Evolutionary conservation across 2,797 vertebrate genomes (phyloP).

Genomic region (Meriones psammophilus): DNA sequence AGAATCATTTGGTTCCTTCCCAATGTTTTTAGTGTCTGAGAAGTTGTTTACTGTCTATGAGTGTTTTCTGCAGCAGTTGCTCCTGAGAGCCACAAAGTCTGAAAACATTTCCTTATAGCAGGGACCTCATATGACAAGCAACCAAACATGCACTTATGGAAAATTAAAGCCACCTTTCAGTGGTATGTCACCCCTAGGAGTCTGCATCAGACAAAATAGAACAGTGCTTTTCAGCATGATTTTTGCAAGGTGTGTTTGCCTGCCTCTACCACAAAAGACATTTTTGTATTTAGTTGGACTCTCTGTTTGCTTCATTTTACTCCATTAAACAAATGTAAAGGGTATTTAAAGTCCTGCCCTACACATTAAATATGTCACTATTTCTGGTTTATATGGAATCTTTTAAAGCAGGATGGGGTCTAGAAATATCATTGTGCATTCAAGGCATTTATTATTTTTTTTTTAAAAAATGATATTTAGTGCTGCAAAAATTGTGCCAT

Average conservation of each 20-base stretch:
- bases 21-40: conserved; percentile 57
- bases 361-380: neutral
- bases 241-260: conserved; percentile 18
- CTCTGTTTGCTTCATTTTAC: conserved; percentile 22
- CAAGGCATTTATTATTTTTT: conserved; percentile 25
- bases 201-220: neutral
- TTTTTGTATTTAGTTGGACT: neutral
- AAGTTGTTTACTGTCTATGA: conserved; percentile 17
- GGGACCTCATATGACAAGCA: conserved; percentile 20
- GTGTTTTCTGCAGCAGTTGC: conserved; percentile 28
- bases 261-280: neutral
- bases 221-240: neutral
- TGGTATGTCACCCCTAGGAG: neutral
- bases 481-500: neutral
- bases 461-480: conserved; percentile 20
- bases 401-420: conserved; percentile 30
- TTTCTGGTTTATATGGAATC: conserved; percentile 36
- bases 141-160: neutral
- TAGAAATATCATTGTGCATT: neutral
- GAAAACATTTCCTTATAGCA: conserved; percentile 47
- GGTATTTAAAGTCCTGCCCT: neutral
- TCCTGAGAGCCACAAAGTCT: conserved; percentile 7
- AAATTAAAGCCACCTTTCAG: conserved; percentile 34
- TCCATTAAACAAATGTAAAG: neutral
- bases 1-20: conserved; percentile 46